Base-by-base conservation (phyloP, 1,140 invertebrate species). In the Drosophila willistoni region DNA sequence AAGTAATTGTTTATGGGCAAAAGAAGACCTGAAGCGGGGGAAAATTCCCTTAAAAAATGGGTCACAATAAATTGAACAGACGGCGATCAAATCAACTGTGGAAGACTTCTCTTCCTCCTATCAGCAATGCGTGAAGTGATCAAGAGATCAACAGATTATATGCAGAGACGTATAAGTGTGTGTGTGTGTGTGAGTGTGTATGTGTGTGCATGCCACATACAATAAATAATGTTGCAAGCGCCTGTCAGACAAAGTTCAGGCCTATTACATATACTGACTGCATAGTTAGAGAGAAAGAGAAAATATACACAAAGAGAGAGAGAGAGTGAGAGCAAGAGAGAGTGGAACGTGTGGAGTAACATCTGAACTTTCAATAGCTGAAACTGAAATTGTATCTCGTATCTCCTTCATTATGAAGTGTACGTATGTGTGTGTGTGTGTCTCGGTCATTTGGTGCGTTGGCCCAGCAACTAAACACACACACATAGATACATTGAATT, bases 291-390 rank as follows among this genome's bases (percentile, higher is more conserved):
- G 42, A 33, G 60, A 12, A 19, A 41, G n/a, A 12, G 34, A 51
- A 13, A 42, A 51, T 36, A 66, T 4, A 22, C 6, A 51, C 17
- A 14, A 5, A 9, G n/a, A 3, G 10, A 42, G 56, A 2, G 33
- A 39, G 22, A 3, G 10, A 42, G 56, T 4, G 33, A 39, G 22
- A 33, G 34, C 19, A 7, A 14, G 14, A 47, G 19, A 12, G 55
- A 29, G 47, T 61, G 59, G 14, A 56, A n/a, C 36, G 2, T 39
- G 42, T 17, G 33, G 14, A 41, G 44, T 25, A 55, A 41, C 39
- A 63, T 39, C 54, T 83, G 39, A 79, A 73, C 77, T 83, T 83
- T 83, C 69, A 77, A 71, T 76, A 42, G 63, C 47, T 41, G 22
- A 51, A 51, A 62, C 25, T 66, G 60, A 68, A 77, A 68, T 83